A percentile compares a stretch with the other conserved stretches of the same genome.
These are phyloP conservation scores for Cuniculus paca DNA, from an alignment of 2,797 vertebrate species.

Conservation along the genomic window DNA sequence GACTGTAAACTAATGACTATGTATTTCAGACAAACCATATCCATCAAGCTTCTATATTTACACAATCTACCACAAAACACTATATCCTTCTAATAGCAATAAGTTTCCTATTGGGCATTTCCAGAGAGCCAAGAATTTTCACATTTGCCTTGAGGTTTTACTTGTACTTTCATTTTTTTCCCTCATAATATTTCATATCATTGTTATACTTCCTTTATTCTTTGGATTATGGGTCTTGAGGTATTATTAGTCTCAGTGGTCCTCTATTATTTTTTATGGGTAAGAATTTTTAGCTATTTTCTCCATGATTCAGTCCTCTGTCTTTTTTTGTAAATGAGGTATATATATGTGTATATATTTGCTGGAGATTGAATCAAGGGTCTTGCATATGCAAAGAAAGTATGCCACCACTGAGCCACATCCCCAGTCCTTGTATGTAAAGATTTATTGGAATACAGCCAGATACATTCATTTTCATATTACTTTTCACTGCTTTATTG, in stretches of 20 bases:
- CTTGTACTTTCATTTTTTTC: neutral
- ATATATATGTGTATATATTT: neutral
- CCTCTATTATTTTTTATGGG: neutral
- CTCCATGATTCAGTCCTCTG: neutral
- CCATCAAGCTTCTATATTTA: conserved; percentile 37
- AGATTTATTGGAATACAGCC: neutral
- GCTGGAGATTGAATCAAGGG: neutral
- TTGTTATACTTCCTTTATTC: neutral
- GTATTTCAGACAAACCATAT: neutral
- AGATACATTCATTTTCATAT: neutral
- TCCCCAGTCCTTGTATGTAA: neutral
- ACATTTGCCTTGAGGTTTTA: neutral
- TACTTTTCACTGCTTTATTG: neutral
- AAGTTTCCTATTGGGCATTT: neutral
- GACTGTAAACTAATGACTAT: neutral
- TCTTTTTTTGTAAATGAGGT: neutral
- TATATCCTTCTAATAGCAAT: neutral
- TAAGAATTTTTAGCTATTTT: neutral
- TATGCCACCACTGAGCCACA: neutral
- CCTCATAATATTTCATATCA: neutral
- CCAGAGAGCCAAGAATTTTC: conserved; percentile 1
- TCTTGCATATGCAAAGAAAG: neutral
- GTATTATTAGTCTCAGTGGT: neutral
- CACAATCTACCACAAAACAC: neutral
- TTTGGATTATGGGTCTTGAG: neutral